Base-by-base conservation (phyloP, 2,888 invertebrate species). In the Lochmaea capreae region DNA sequence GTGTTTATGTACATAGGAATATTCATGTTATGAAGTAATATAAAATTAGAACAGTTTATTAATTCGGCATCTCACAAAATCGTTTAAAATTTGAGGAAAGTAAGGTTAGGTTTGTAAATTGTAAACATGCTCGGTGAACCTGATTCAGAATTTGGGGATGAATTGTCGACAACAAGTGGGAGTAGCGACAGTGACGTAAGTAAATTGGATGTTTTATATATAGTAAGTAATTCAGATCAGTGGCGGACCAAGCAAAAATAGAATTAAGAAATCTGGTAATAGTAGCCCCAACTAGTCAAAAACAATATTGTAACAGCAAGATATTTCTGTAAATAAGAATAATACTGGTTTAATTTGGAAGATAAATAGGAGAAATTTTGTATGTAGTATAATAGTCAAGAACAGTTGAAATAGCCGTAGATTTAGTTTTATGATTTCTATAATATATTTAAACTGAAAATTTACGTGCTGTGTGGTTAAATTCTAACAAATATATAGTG, bases 91-190 rank as follows among this genome's bases (percentile, higher is more conserved):
- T 54, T 58, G 10, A 22, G 22, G 4, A 59, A 59, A 18, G 62
- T 63, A 12, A 63, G 62, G 43, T 63, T 63, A 63, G 18, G 62
- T 42, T 43, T 43, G 6, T 43, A 39, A 11, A 43, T 43, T 18
- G 62, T 43, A 63, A 63, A 63, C 62, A 63, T 63, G 62, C 42
- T 43, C 10, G 11, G 16, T 43, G 42, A 39, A 42, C 9, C 62
- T 16, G 62, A 63, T 42, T 42, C 42, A 16, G 62, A 63, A n/a
- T 16, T 18, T 8, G 62, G 43, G 10, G 43, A 39, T 63, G 62
- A 63, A 42, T 63, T 42, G 12, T 42, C n/a, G 12, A 18, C 62
- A 43, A 61, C 33, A 33, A 43, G 62, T 42, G 43, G 62, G 14
- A 10, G 42, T 18, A 43, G 43, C 42, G 62, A 63, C 33, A 18